Evolutionary conservation across 2,888 invertebrate genomes (phyloP).

Genomic region (Sarcophaga rosellei): DNA sequence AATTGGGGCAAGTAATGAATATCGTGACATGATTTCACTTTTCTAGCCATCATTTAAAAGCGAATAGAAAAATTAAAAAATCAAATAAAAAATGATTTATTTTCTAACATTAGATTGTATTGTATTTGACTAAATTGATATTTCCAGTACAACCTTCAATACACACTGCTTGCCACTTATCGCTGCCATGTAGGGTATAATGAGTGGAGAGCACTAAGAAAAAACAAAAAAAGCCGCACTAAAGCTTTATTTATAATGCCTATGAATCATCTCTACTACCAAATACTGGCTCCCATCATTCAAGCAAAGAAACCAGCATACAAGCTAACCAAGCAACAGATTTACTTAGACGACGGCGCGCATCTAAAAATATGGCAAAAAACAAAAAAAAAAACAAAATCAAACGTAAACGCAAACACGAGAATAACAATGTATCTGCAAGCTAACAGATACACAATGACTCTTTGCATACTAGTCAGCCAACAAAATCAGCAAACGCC

Average conservation of each 20-base stretch:
- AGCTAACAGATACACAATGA: neutral
- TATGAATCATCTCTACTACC: slow-evolving; percentile 47
- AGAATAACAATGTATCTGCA: slow-evolving; percentile 26
- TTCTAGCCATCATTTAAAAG: too few relatives aligned
- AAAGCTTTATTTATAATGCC: slow-evolving; percentile 56
- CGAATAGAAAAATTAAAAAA: too few relatives aligned
- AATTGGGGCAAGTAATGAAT: too few relatives aligned
- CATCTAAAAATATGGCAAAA: slow-evolving; percentile 3
- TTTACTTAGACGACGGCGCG: neutral
- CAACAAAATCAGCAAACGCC: neutral
- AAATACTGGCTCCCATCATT: slow-evolving; percentile 25
- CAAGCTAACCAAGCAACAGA: neutral
- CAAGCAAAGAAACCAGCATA: neutral
- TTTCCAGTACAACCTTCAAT: neutral
- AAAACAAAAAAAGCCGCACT: slow-evolving; percentile 1
- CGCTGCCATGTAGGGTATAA: slow-evolving; percentile 4
- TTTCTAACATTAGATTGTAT: too few relatives aligned
- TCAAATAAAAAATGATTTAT: too few relatives aligned
- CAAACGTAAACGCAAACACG: neutral
- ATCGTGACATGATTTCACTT: too few relatives aligned
- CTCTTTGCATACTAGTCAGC: neutral
- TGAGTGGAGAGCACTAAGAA: neutral
- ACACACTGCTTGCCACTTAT: neutral
- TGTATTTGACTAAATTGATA: neutral
- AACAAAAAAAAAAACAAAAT: too few relatives aligned